phyloP scores from a whole-genome alignment of 2,113 vertebrate genomes.

The Chionomys nivalis region DNA sequence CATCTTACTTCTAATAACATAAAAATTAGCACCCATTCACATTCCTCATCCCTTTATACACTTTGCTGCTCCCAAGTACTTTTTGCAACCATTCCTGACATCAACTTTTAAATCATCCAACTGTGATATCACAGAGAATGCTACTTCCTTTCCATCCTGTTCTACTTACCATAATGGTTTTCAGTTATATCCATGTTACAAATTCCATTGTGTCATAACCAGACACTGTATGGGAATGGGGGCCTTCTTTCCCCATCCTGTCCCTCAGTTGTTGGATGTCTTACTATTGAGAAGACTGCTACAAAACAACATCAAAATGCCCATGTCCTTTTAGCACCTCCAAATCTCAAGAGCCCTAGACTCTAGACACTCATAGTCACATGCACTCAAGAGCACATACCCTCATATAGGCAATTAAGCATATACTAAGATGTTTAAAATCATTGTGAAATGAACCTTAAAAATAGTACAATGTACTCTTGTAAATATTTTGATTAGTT shows the following conservation, averaged over 20 bases:
- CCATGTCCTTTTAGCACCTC: background rate
- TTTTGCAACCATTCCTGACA: background rate
- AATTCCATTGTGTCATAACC: background rate
- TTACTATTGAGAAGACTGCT: background rate
- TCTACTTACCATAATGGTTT: background rate
- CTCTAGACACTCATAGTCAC: too few relatives aligned
- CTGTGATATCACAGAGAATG: too few relatives aligned
- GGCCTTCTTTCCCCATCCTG: too few relatives aligned
- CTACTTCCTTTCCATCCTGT: too few relatives aligned
- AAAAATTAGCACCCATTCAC: background rate
- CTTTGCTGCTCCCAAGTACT: background rate
- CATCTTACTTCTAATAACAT: fast-evolving
- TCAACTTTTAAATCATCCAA: background rate
- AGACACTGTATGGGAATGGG: too few relatives aligned
- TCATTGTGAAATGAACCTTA: background rate
- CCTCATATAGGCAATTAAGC: background rate
- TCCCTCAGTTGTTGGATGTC: background rate
- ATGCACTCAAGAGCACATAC: background rate
- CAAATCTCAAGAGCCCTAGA: background rate
- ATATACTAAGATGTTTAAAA: too few relatives aligned
- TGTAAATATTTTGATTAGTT: background rate
- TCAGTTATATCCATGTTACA: background rate
- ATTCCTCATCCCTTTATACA: background rate
- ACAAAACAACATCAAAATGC: too few relatives aligned
- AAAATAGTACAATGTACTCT: background rate